phyloP scores from a whole-genome alignment of 2,113 vertebrate genomes.

The Orcinus orca region DNA sequence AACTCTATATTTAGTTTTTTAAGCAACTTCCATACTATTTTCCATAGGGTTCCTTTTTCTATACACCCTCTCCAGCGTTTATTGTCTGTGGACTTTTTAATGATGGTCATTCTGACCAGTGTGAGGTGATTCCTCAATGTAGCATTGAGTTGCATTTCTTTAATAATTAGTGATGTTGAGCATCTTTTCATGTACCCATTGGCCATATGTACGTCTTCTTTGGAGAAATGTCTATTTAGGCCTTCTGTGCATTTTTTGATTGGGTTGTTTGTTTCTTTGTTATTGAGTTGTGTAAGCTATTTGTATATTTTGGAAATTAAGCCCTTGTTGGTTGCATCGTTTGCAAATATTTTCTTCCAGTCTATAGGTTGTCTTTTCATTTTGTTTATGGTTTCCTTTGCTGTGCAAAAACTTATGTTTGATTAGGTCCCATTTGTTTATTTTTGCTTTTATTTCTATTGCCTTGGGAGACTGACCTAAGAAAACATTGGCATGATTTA shows the following conservation, averaged over 20 bases:
- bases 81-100: too few relatives aligned
- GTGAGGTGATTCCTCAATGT: too few relatives aligned
- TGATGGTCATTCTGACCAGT: too few relatives aligned
- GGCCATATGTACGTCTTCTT: not conserved
- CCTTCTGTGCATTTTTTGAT: not conserved
- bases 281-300: not conserved
- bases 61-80: too few relatives aligned
- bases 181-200: not conserved
- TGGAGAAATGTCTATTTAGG: not conserved
- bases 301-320: not conserved
- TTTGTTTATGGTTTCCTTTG: too few relatives aligned
- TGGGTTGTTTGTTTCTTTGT: not conserved
- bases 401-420: not conserved
- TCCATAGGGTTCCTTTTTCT: too few relatives aligned
- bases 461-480: not conserved
- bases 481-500: not conserved
- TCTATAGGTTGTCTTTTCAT: not conserved
- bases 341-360: not conserved
- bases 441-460: not conserved
- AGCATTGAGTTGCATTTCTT: too few relatives aligned
- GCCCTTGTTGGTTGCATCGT: not conserved
- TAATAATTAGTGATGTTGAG: too few relatives aligned
- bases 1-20: too few relatives aligned
- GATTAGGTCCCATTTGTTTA: not conserved
- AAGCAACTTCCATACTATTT: too few relatives aligned